phyloP scores from a whole-genome alignment of 2,113 vertebrate species.

The Lasiurus borealis region DNA sequence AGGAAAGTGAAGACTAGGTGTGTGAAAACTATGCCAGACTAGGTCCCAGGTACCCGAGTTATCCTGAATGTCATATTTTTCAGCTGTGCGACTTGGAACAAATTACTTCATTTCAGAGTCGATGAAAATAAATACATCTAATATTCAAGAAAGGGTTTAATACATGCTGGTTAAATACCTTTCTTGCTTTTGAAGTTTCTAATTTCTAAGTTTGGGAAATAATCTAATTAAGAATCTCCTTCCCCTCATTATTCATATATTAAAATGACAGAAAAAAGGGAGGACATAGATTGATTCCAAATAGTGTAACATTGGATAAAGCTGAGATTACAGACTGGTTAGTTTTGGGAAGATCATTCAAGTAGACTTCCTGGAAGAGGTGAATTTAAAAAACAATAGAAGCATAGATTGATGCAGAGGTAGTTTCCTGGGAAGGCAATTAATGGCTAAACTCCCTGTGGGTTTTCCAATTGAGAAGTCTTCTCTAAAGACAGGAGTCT shows the following conservation, averaged over 20 bases:
- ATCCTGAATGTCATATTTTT: neutral
- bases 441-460: neutral
- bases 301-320: neutral
- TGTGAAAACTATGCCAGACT: rapidly evolving
- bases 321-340: no score
- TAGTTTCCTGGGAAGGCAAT: neutral
- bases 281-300: neutral
- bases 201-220: conserved; percentile 7
- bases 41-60: no score
- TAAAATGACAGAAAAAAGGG: neutral
- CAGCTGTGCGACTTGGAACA: neutral
- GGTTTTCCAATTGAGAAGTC: neutral
- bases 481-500: neutral
- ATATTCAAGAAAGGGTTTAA: neutral
- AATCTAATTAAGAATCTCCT: neutral
- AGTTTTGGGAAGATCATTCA: neutral
- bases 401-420: neutral
- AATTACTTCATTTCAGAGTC: neutral
- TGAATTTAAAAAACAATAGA: neutral
- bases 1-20: neutral
- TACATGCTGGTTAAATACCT: neutral
- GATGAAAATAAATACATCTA: neutral
- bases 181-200: conserved; percentile 4
- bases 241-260: neutral
- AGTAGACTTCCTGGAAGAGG: neutral